Base-by-base conservation (phyloP, 2,113 vertebrate genomes). In the Neofelis nebulosa region DNA sequence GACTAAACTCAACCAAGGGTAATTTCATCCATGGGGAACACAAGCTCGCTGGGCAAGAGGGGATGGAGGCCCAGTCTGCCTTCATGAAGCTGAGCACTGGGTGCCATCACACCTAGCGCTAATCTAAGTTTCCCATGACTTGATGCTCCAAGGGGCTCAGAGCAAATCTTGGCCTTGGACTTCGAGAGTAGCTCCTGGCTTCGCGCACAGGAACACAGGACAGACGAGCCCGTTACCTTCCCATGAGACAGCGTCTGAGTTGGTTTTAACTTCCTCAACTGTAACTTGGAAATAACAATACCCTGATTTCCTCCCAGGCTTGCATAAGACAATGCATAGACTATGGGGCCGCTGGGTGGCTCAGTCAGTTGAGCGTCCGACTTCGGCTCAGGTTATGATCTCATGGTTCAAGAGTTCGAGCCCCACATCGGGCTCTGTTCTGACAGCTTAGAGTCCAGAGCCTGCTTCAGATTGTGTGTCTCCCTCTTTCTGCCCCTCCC, bases 41-140 rank as follows among this genome's bases (percentile, higher is more conserved):
- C 7, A 48, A 18, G 27, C 25, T 93, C n/a, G 12, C 19, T 21
- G 38, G 33, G 68, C 4, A 23, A 63, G 76, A 36, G 1, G 14
- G 5, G 45, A 14, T 1, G 3, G 10, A n/a, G 14, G 38, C 8
- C 5, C 68, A 2, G 29, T 18, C 7, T 25, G 55, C 50, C 33
- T 68, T 69, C 63, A 1, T 0, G 0, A 13, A 4, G 33, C 69
- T 7, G 7, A 11, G 33, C 33, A 23, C 13, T 3, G 36, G 21
- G 45, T 86, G 31, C 29, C 36, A 12, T 4, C 63, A 25, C 9
- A 48, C 21, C n/a, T 18, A 36, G 36, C 7, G 1, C 19, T 36
- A 27, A 57, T 38, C 81, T 82, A 33, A 4, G 38, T 66, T 83
- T 76, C 82, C 95, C 57, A 2, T 0, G 3, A 50, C 10, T 52